These are phyloP conservation scores for Staurois parvus DNA, from an alignment of 2,797 vertebrate genomes.

Conservation along the genomic window DNA sequence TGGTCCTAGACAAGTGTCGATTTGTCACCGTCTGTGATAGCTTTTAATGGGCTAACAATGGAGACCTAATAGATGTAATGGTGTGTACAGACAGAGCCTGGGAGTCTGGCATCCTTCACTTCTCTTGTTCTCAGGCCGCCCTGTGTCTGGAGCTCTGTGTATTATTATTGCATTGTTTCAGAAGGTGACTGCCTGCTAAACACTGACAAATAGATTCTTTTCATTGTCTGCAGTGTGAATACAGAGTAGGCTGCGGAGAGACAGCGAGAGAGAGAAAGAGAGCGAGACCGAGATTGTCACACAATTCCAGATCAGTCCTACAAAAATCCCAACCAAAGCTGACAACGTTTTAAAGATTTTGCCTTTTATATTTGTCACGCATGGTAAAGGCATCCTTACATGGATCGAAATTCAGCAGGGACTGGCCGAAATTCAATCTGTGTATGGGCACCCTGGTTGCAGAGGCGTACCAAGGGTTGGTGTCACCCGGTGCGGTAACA, in stretches of 20 bases:
- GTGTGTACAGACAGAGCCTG: conserved; percentile 31
- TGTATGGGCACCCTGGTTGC: too few species aligned
- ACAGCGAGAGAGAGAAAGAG: too few species aligned
- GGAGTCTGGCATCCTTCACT: conserved; percentile 31
- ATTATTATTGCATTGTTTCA: conserved; percentile 16
- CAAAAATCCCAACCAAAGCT: too few species aligned
- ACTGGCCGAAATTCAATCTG: too few species aligned
- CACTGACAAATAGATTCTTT: not conserved
- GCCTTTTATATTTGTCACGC: too few species aligned
- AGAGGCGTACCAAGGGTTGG: too few species aligned
- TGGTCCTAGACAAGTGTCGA: conserved; percentile 32
- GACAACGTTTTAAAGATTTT: too few species aligned
- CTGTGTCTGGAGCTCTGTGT: conserved; percentile 1
- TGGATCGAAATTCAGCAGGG: too few species aligned
- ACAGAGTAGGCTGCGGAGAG: not conserved
- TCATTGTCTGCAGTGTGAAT: not conserved
- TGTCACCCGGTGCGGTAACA: too few species aligned
- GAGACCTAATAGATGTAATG: conserved; percentile 34
- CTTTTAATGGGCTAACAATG: conserved; percentile 48
- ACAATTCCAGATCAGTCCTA: too few species aligned
- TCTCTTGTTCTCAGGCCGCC: not conserved
- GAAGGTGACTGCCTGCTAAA: conserved; percentile 12
- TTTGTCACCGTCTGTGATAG: conserved; percentile 30
- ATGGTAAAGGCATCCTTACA: too few species aligned
- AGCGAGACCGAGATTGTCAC: too few species aligned